Base-by-base conservation (phyloP, 1,140 invertebrate genomes). In the Sycophila sp. region DNA sequence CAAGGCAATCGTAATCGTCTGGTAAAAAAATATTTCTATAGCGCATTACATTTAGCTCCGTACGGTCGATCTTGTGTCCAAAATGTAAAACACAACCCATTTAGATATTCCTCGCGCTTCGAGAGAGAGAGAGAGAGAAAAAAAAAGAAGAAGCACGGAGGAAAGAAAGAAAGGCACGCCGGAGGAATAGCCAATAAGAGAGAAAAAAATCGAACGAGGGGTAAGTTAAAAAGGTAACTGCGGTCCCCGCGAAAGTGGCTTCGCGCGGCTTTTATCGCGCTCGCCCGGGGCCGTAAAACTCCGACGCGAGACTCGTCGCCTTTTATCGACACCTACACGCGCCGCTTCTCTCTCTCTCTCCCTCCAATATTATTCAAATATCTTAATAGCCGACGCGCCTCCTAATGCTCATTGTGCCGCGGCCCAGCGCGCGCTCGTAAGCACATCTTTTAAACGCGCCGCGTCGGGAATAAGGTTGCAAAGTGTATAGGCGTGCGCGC, bases 251-350 rank as follows among this genome's bases (percentile, higher is more conserved):
- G 36, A 63, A 51, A 51, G 7, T 28, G 13, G 38, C 26, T 28
- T 45, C 10, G 42, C 51, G 24, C 17, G 42, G 67, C 56, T 77
- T 80, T 78, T 79, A 79, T 71, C 77, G 69, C 72, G 28, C 53
- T 26, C 51, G 32, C 53, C 22, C 51, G 32, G 53, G 26, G 36
- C 75, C 75, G 75, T 80, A 77, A 80, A 76, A 74, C 55, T 65
- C 28, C 45, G 32, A 26, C 19, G n/a, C n/a, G 47, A 51, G 42
- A 22, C 42, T 53, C 40, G 53, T 58, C 28, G 56, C 40, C n/a
- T n/a, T 67, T 47, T 67, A 67, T 67, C 65, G 65, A 58, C 65
- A 67, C 53, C 65, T 59, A 67, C 36, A 45, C n/a, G 47, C 32
- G 4, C 24, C 2, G 28, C 34, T 22, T 40, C 62, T 55, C 58